Base-by-base conservation (phyloP, 2,113 vertebrate genomes). In the Chlorodrepanis virens region DNA sequence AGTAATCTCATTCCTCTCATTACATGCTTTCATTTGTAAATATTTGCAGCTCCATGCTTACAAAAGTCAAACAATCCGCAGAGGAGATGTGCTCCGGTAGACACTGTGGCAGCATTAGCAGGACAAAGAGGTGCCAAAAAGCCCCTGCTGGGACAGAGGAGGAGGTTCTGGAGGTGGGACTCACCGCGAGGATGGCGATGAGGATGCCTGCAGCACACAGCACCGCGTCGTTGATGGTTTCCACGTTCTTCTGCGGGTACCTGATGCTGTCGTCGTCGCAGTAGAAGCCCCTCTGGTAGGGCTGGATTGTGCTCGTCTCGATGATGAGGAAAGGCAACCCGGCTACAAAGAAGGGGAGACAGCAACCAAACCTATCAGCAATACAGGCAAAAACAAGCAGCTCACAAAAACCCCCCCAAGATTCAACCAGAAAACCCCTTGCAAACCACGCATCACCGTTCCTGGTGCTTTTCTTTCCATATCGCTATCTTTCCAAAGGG, bases 311-410 rank as follows among this genome's bases (percentile, higher is more conserved):
- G 99, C 99, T 99, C 50, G 99, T 99, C 98, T 99, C 99, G 83
- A 99, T 99, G 98, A 99, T 99, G 98, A 99, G 98, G 98, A 99
- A 99, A 96, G 99, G 99, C 96, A 99, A 98, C 97, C 98, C 99
- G 83, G 99, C 99, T 99, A 96, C 95, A 96, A 75, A 96, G 85
- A 97, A 97, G 22, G 93, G 96, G 93, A 96, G 63, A 95, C 21
- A 90, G 83, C 47, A 90, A 87, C 47, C 54, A 77, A 77, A 54
- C 9, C 14, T 52, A 49, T 95, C 56, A 95, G 80, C 47, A 60
- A 78, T 0, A 20, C 60, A 83, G 81, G 35, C 77, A 96, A 93
- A 94, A 37, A 64, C 87, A 76, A 96, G 40, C 97, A 94, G 75
- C 86, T 98, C 93, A 89, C 93, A 94, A 89, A 78, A 49, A 52